Conservation (phyloP, 2,797 vertebrate species). For the Sebastes jordani region DNA sequence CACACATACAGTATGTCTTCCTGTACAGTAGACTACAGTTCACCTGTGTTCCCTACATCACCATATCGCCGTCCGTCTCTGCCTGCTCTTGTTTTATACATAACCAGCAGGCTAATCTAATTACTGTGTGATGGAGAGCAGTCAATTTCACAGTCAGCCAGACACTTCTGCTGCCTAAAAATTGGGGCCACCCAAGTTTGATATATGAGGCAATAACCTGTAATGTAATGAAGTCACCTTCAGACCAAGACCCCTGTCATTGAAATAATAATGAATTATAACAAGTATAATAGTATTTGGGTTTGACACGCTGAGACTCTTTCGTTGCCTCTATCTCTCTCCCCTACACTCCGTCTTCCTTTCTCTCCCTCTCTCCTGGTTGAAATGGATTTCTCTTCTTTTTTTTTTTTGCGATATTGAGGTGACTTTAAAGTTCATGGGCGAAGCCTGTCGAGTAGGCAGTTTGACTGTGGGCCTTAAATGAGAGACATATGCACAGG, state of each 20-base stretch:
- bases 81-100: conserved; percentile 76
- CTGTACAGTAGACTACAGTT: neutral
- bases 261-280: conserved; percentile 85
- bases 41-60: conserved; percentile 8
- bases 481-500: conserved; percentile 56
- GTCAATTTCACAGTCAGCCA: conserved; percentile 83
- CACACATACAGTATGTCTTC: neutral
- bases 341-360: neutral
- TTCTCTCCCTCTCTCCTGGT: conserved; percentile 5
- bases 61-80: neutral
- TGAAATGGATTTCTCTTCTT: conserved; percentile 10
- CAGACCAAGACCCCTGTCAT: conserved; percentile 81
- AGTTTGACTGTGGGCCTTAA: conserved; percentile 52
- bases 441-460: conserved; percentile 48
- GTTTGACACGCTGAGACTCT: conserved; percentile 69
- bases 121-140: conserved; percentile 86
- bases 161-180: conserved; percentile 65
- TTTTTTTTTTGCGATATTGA: conserved; percentile 32
- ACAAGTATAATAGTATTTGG: conserved; percentile 80
- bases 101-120: conserved; percentile 85
- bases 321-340: conserved; percentile 17
- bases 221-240: conserved; percentile 91
- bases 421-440: conserved; percentile 55
- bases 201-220: conserved; percentile 89
- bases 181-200: conserved; percentile 77